Base-by-base conservation (phyloP, 2,797 vertebrate species). In the Benthosema pterotum region DNA sequence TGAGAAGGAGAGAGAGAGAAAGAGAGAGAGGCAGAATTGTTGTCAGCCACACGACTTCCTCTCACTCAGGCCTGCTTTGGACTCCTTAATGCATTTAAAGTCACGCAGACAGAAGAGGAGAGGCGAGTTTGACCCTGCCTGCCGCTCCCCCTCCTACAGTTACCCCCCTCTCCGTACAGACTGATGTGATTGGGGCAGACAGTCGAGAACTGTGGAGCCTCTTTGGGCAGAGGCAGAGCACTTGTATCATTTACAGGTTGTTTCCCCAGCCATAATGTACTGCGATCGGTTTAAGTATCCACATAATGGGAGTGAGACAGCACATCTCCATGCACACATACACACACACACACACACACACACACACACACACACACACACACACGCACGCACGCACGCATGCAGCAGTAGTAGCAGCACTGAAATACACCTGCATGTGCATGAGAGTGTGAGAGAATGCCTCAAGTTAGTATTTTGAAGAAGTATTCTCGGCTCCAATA, bases 191-290 rank as follows among this genome's bases (percentile, higher is more conserved):
- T 71, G 53, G 57, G 57, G 52, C 67, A 46, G 74, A 62, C 70
- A 42, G 57, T 38, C 47, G 7, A 49, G 46, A 67, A 67, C 32
- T 64, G 61, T 13, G 7, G 42, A 52, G 18, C 48, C 19, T 69
- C 72, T 74, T 65, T 79, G 63, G 67, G 63, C 58, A 54, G 74
- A 63, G 71, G 42, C 43, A 65, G 65, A 73, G 65, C 53, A 57
- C 58, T 67, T 75, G 52, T 66, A 70, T 67, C 70, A 75, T 82
- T 71, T 72, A 50, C 63, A 70, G 46, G 63, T 74, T 67, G 60
- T 69, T 64, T 59, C 17, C 66, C 13, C 63, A 53, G 52, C 68
- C 52, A 74, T 75, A 71, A 80, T 79, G 76, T 52, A 71, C 50
- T 64, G 48, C 74, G 50, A 79, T 79, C 52, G 63, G 56, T 49